Conservation (phyloP, 1,140 invertebrate genomes). For the Drosophila sechellia region DNA sequence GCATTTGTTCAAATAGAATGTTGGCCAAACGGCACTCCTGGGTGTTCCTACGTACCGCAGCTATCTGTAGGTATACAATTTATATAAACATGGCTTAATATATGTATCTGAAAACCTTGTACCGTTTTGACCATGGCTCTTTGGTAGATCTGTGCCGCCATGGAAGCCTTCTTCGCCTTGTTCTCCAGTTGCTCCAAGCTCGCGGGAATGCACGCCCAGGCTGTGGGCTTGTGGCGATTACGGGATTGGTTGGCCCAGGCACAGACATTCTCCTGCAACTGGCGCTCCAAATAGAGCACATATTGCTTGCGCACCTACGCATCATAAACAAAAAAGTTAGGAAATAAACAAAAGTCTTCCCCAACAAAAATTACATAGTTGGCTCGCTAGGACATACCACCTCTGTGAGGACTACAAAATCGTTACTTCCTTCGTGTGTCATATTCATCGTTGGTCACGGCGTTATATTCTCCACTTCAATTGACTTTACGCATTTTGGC, state of each 20-base stretch:
- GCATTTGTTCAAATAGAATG: slow-evolving; percentile 60
- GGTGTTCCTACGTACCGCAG: slow-evolving; percentile 57
- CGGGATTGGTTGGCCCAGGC: slow-evolving; percentile 58
- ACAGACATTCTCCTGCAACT: slow-evolving; percentile 71
- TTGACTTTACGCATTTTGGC: slow-evolving; percentile 22
- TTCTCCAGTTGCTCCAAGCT: slow-evolving; percentile 59
- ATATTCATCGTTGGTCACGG: no score
- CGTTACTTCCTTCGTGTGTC: not conserved
- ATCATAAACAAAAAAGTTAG: not conserved
- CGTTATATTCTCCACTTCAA: slow-evolving; percentile 1
- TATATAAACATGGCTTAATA: not conserved
- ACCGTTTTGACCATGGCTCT: slow-evolving; percentile 79
- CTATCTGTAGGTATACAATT: slow-evolving; percentile 43
- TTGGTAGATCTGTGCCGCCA: slow-evolving; percentile 70
- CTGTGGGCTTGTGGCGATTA: slow-evolving; percentile 66
- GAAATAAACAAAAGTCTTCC: not conserved
- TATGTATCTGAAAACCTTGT: not conserved
- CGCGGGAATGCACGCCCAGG: slow-evolving; percentile 55
- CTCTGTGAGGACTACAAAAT: slow-evolving; percentile 67
- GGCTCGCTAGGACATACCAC: slow-evolving; percentile 44
- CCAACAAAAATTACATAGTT: not conserved
- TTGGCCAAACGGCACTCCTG: slow-evolving; percentile 60
- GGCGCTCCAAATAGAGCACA: slow-evolving; percentile 67
- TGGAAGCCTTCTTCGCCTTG: slow-evolving; percentile 63
- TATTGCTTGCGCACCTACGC: slow-evolving; percentile 74